A percentile compares a stretch with the other conserved stretches of the same genome.
Conservation (phyloP, 2,797 vertebrate genomes). For the Molossus alvarezi region DNA sequence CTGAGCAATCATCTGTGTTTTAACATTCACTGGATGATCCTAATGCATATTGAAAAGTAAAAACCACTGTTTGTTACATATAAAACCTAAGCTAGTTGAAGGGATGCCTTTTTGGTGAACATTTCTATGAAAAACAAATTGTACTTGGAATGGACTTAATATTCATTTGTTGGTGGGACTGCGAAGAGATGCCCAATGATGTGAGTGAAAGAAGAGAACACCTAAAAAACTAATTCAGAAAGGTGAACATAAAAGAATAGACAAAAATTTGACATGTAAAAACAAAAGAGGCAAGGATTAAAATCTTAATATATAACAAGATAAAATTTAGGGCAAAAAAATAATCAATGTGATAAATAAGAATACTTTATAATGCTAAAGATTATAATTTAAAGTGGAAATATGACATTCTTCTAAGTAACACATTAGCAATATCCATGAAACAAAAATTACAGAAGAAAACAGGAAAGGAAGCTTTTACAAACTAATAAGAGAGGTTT, state of each 20-base stretch:
- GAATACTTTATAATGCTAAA: neutral
- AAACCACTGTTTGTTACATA: neutral
- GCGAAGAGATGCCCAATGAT: neutral
- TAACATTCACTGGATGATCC: neutral
- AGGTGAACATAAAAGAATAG: neutral
- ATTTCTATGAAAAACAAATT: neutral
- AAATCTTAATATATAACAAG: constrained; percentile 24
- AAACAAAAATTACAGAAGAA: constrained; percentile 7
- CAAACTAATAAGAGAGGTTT: neutral
- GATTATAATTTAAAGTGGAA: neutral
- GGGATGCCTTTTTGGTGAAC: neutral
- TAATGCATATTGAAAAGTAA: neutral
- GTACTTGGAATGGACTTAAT: neutral
- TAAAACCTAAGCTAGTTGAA: neutral
- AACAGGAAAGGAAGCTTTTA: neutral
- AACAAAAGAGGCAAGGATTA: neutral
- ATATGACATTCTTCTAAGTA: neutral
- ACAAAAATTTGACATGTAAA: neutral
- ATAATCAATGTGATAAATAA: neutral
- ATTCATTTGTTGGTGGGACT: neutral
- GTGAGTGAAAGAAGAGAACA: neutral
- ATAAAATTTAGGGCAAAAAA: neutral
- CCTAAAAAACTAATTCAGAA: neutral
- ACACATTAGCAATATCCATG: neutral
- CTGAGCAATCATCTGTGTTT: neutral